Base-by-base conservation (phyloP, 2,113 vertebrate genomes). In the Sylvilagus bachmani region DNA sequence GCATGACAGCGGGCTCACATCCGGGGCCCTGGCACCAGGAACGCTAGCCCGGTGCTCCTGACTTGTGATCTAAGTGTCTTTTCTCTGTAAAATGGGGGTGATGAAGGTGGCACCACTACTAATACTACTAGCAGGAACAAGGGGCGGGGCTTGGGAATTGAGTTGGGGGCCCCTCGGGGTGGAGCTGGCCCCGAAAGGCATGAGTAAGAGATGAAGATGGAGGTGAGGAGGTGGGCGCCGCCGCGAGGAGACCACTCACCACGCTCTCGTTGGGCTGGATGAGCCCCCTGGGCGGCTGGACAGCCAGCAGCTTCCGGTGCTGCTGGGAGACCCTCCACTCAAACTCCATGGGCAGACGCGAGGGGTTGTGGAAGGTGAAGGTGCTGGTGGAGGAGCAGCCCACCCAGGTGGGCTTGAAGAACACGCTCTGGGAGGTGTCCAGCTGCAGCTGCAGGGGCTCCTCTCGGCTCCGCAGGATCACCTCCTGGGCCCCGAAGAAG, bases 321-420 rank as follows among this genome's bases (percentile, higher is more conserved):
- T 97, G 90, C 64, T 98, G 96, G 33, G 69, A 96, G 73, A 99
- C 97, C 96, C 97, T 99, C 99, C 99, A 99, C 12, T 98, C 97
- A 91, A 99, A 99, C 97, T 97, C 75, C 95, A 99, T 92, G 2
- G 99, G 98, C 53, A 99, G 73, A 38, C 98, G 98, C 22, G 99
- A 98, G 66, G 98, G 95, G 96, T 99, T 99, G 96, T 94, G 98
- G 95, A 99, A 98, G 77, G 97, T 96, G 91, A 98, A 98, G 84
- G 91, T 95, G 89, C 96, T 97, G 82, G 98, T 98, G 5, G 98
- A 98, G 36, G 89, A 97, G 51, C 95, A 98, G 51, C 99, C 99
- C 95, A 99, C 88, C n/a, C 93, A 98, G 24, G 99, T 99, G 70
- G 99, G 99, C 73, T 98, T 99, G 96, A 99, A 99, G 97, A 98